Percentiles rank a stretch among this genome's conserved stretches.
These are phyloP conservation scores for Periplaneta americana DNA, from an alignment of 1,140 invertebrate species.

Conservation along the genomic window DNA sequence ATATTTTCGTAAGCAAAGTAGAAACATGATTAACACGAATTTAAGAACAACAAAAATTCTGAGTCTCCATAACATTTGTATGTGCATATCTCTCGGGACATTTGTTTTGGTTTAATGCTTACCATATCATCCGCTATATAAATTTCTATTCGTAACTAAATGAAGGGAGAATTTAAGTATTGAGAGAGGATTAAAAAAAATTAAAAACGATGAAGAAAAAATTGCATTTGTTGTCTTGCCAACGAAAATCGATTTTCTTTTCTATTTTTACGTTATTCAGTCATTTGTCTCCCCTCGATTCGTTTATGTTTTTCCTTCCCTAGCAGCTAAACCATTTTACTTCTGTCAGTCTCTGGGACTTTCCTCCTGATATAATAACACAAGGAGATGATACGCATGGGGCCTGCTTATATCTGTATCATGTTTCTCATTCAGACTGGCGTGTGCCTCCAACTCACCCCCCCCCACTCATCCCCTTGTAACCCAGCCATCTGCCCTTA, in stretches of 20 bases:
- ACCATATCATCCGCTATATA: neutral
- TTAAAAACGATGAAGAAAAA: neutral
- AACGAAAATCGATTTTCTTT: neutral
- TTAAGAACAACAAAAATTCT: too few relatives aligned
- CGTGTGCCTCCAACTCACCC: neutral
- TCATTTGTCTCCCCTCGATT: neutral
- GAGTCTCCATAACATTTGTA: too few relatives aligned
- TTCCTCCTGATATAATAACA: slow-evolving; percentile 7
- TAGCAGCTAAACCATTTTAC: neutral
- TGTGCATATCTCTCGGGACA: too few relatives aligned
- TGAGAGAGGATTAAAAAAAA: neutral
- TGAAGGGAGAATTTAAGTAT: neutral
- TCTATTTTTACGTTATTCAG: neutral
- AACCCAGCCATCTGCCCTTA: slow-evolving; percentile 6
- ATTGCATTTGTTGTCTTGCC: neutral
- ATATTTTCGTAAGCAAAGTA: too few relatives aligned
- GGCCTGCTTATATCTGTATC: slow-evolving; percentile 1
- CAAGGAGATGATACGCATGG: neutral
- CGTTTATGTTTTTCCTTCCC: neutral
- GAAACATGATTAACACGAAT: too few relatives aligned
- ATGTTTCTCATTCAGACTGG: slow-evolving; percentile 2
- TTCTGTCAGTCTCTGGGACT: neutral
- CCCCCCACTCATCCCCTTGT: neutral
- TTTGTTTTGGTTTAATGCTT: neutral
- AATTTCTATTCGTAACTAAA: neutral